These are phyloP conservation scores for Sciurus vulgaris DNA, from an alignment of 2,797 vertebrate species.

Conservation along the genomic window DNA sequence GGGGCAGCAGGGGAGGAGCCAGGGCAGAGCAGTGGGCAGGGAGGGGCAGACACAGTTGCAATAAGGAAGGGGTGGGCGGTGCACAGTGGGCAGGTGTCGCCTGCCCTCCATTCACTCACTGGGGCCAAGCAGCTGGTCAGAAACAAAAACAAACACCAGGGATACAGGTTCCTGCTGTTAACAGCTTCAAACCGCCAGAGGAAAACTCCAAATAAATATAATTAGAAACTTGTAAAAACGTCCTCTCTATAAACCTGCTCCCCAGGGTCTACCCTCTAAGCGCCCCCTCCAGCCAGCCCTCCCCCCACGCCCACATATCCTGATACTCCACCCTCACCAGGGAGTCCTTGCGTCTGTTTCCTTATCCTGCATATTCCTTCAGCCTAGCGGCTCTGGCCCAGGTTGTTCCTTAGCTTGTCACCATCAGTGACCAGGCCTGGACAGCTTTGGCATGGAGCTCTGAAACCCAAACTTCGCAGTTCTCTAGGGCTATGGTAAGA, in stretches of 20 bases:
- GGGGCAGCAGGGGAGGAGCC: background rate
- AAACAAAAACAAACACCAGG: constrained; percentile 84
- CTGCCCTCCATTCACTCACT: constrained; percentile 70
- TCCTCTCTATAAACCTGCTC: constrained; percentile 81
- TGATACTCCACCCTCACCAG: background rate
- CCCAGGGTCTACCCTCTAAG: constrained; percentile 66
- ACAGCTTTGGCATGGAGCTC: background rate
- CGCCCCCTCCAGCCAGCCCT: background rate
- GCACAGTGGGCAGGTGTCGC: constrained; percentile 68
- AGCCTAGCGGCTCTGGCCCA: background rate
- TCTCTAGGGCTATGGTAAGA: background rate
- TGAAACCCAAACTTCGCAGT: background rate
- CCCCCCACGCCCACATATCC: background rate
- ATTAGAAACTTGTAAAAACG: constrained; percentile 82
- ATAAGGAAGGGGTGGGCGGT: background rate
- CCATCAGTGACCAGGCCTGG: background rate
- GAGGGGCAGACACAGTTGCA: background rate
- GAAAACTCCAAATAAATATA: constrained; percentile 85
- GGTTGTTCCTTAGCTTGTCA: background rate
- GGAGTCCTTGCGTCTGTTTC: background rate
- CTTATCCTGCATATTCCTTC: background rate
- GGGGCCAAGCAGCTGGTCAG: constrained; percentile 80
- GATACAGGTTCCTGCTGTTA: constrained; percentile 82
- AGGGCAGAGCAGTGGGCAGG: background rate
- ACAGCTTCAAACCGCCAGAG: constrained; percentile 83